phyloP scores from a whole-genome alignment of 2,888 invertebrate genomes.

The Vandiemenella viatica region DNA sequence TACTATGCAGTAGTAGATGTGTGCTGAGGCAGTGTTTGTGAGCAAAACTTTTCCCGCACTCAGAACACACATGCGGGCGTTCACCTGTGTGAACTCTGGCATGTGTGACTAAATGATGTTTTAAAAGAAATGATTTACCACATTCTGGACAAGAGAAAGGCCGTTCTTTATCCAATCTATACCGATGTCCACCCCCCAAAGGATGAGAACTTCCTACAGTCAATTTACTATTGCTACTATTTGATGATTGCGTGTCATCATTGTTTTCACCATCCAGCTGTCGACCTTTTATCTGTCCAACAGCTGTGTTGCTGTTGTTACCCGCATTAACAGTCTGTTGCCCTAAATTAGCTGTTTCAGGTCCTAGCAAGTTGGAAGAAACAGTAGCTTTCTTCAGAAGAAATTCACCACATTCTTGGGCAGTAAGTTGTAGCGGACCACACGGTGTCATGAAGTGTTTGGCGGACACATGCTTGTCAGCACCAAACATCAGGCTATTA shows the following conservation, averaged over 20 bases:
- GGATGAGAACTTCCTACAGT: no score
- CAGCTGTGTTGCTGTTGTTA: slow-evolving; percentile 1
- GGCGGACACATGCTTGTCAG: slow-evolving; percentile 28
- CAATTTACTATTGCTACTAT: background rate
- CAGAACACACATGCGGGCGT: slow-evolving; percentile 60
- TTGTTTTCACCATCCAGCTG: background rate
- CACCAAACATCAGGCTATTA: slow-evolving; percentile 28
- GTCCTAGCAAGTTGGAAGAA: slow-evolving; percentile 6
- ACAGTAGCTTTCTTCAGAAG: slow-evolving; percentile 59
- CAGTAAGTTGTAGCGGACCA: slow-evolving; percentile 55
- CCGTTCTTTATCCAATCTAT: slow-evolving; percentile 20
- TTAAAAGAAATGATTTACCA: slow-evolving; percentile 23
- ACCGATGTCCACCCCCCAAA: slow-evolving; percentile 6
- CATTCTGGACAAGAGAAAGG: slow-evolving; percentile 24
- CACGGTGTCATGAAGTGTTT: slow-evolving; percentile 57
- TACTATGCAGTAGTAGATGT: slow-evolving; percentile 63
- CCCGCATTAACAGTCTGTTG: background rate
- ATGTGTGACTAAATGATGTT: slow-evolving; percentile 46
- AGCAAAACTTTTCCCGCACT: slow-evolving; percentile 68
- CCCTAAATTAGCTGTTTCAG: slow-evolving; percentile 4
- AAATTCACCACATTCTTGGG: slow-evolving; percentile 65
- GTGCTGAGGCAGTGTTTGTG: slow-evolving; percentile 73
- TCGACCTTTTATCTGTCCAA: slow-evolving; percentile 7
- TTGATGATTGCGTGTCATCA: background rate
- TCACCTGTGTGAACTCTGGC: slow-evolving; percentile 66